Percentiles rank a stretch among this genome's conserved stretches.
phyloP scores from a whole-genome alignment of 2,888 invertebrate genomes.

The Caenorhabditis angaria region DNA sequence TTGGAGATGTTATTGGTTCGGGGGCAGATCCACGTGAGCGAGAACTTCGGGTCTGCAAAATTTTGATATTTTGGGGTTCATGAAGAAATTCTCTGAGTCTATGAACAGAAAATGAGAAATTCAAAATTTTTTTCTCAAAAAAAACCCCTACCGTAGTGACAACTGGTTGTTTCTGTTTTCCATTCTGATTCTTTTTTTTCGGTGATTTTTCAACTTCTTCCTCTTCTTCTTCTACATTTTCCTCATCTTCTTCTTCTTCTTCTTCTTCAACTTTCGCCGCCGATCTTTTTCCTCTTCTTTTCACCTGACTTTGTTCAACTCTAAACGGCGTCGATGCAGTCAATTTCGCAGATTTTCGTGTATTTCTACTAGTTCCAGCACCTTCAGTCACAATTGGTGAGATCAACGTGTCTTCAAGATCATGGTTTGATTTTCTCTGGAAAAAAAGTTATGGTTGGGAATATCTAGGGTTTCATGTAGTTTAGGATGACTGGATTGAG shows the following conservation, averaged over 20 bases:
- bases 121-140: no score
- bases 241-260: neutral
- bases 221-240: neutral
- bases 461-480: no score
- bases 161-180: neutral
- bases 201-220: neutral
- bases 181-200: no score
- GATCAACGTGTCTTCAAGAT: neutral
- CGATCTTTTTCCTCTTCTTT: neutral
- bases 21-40: neutral
- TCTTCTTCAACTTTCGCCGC: neutral
- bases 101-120: no score
- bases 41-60: neutral
- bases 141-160: neutral
- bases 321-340: neutral
- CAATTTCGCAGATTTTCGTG: neutral
- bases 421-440: neutral
- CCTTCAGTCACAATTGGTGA: neutral
- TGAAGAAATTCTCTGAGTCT: no score
- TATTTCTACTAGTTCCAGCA: neutral
- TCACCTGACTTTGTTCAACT: neutral
- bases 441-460: neutral
- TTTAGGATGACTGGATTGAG: no score
- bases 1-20: neutral
- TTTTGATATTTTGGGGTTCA: no score